A percentile compares a stretch with the other conserved stretches of the same genome.
Conservation (phyloP, 2,797 vertebrate genomes). For the Poeciliopsis presidionis region DNA sequence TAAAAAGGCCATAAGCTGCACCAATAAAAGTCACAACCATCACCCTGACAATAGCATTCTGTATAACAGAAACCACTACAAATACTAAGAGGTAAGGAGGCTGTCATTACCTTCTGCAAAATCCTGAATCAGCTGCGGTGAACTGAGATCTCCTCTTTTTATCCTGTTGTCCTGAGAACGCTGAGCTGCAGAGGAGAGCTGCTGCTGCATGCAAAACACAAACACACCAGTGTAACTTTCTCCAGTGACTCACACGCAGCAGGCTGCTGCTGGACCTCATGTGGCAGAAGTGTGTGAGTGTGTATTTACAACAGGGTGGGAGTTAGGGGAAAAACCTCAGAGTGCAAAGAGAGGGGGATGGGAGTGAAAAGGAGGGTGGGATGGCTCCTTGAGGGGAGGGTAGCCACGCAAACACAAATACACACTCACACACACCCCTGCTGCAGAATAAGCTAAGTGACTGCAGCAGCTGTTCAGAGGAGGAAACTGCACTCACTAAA, state of each 20-base stretch:
- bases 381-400: conserved; percentile 29
- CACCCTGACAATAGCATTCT: background rate
- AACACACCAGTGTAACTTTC: conserved; percentile 72
- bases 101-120: conserved; percentile 44
- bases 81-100: conserved; percentile 8
- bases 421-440: conserved; percentile 37
- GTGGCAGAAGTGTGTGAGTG: conserved; percentile 65
- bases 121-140: conserved; percentile 36
- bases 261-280: conserved; percentile 61
- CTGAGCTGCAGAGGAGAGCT: conserved; percentile 51
- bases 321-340: conserved; percentile 19
- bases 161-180: conserved; percentile 15
- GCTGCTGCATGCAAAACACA: conserved; percentile 59
- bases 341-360: conserved; percentile 58
- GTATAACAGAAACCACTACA: conserved; percentile 8
- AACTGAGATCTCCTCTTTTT: conserved; percentile 18
- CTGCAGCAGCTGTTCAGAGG: conserved; percentile 72
- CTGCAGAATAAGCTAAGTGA: conserved; percentile 75
- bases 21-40: background rate
- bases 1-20: background rate
- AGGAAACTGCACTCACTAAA: conserved; percentile 59
- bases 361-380: conserved; percentile 56
- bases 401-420: conserved; percentile 19
- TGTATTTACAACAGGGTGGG: conserved; percentile 30
- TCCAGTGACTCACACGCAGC: conserved; percentile 69